A percentile compares a stretch with the other conserved stretches of the same genome.
Evolutionary conservation across 1,140 invertebrate species (phyloP).

Genomic region (Eriocheir sinensis): DNA sequence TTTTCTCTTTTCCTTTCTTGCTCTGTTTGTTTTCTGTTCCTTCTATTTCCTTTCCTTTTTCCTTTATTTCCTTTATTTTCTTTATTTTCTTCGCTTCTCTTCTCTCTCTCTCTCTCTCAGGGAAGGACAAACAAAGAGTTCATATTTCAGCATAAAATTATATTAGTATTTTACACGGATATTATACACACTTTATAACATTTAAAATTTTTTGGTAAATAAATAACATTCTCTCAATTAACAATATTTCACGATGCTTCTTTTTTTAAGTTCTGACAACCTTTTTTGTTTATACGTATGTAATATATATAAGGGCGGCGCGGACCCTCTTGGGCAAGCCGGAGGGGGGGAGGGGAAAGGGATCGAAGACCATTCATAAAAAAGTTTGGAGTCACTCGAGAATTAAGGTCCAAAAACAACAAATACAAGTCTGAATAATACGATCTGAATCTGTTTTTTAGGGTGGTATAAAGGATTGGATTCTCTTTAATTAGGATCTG

Average conservation of each 20-base stretch:
- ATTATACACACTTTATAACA: slow-evolving; percentile 78
- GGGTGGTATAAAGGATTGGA: too few species aligned
- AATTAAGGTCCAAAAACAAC: too few species aligned
- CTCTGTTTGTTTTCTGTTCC: slow-evolving; percentile 7
- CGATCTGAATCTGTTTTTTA: too few species aligned
- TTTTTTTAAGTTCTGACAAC: slow-evolving; percentile 66
- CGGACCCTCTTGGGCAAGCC: neutral
- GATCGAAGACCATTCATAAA: neutral
- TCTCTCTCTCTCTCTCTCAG: neutral
- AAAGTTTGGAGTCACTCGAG: too few species aligned
- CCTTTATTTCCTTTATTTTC: neutral
- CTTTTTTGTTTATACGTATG: slow-evolving; percentile 30
- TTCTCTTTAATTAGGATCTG: too few species aligned
- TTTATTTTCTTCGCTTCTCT: neutral
- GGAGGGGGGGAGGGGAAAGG: neutral
- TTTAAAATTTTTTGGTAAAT: slow-evolving; percentile 74
- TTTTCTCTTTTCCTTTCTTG: neutral
- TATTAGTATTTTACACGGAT: slow-evolving; percentile 77
- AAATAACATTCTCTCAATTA: slow-evolving; percentile 70
- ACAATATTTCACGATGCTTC: slow-evolving; percentile 64
- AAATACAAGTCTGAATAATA: too few species aligned
- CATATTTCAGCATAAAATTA: slow-evolving; percentile 74
- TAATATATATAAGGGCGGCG: neutral
- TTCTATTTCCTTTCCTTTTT: neutral
- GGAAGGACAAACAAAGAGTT: slow-evolving; percentile 30